Conservation (phyloP, 2,888 invertebrate species). For the Apodemia zela region DNA sequence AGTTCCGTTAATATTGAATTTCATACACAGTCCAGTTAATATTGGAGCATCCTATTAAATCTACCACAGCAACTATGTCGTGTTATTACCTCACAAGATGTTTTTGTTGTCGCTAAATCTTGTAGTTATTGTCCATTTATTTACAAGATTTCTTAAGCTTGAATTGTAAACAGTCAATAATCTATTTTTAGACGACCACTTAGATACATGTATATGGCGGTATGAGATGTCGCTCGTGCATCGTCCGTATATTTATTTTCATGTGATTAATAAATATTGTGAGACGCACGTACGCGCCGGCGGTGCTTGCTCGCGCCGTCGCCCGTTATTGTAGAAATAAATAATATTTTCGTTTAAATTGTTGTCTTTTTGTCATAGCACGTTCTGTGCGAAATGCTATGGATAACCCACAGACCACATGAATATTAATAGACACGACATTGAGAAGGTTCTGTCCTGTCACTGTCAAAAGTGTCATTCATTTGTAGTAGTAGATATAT, state of each 20-base stretch:
- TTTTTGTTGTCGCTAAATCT: constrained; percentile 71
- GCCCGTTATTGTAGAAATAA: constrained; percentile 62
- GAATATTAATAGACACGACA: no score
- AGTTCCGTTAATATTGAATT: constrained; percentile 55
- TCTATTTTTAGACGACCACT: constrained; percentile 65
- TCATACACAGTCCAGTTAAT: constrained; percentile 47
- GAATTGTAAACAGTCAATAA: constrained; percentile 52
- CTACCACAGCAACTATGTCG: constrained; percentile 51
- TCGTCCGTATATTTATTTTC: constrained; percentile 69
- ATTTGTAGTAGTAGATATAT: no score
- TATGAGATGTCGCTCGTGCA: constrained; percentile 52
- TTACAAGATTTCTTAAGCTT: constrained; percentile 64
- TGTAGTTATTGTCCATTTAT: constrained; percentile 64
- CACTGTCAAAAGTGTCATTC: no score
- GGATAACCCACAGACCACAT: no score
- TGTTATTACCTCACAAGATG: constrained; percentile 72
- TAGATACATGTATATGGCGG: constrained; percentile 61
- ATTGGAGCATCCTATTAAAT: constrained; percentile 48
- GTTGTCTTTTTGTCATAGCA: constrained; percentile 44
- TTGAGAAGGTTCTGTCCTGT: no score
- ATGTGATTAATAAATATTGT: constrained; percentile 71
- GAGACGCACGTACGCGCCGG: constrained; percentile 67
- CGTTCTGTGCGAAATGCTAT: no score
- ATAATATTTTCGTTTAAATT: constrained; percentile 78
- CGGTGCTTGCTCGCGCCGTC: constrained; percentile 49